Evolutionary conservation across 2,888 invertebrate genomes (phyloP), one percentile per base, ranked within the genome.

Genomic region (Meloe dianella): DNA sequence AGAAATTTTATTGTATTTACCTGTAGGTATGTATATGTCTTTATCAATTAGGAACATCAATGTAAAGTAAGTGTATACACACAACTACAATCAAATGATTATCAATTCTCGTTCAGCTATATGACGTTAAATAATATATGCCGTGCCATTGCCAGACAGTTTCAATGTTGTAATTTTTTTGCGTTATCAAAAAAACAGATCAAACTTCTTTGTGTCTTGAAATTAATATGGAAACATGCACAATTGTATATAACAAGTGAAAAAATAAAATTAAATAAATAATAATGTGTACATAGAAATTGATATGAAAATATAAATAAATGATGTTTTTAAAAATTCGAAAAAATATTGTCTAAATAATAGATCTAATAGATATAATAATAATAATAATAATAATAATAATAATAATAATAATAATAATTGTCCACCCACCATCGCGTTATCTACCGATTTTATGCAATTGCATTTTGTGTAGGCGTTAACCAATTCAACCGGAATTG

Each of bases 391-490:
- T 47, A 47, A 47, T 20, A 20, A 17, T 47, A 17, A 47, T 47
- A 47, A 47, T 47, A 20, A 8, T 47, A 9, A 20, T 1, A 47
- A 47, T 47, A 12, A n/a, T 41, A 17, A 27, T 41, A 17, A 41
- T 54, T 54, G 54, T 24, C 22, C 54, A 54, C 5, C 54, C 27
- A 54, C 54, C 54, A 54, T 27, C 27, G 27, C 5, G 27, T n/a
- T 27, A n/a, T n/a, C n/a, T n/a, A 27, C 10, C n/a, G 14, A 22
- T 22, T 54, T 12, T 24, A 54, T 69, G 67, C 72, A 73, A 73
- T 71, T 74, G 71, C 70, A 61, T 30, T 66, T 61, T 57, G 65
- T 61, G 71, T 65, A 66, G 75, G 76, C 72, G 74, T 68, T 64
- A 57, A 62, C 72, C 35, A 60, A 63, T 54, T 54, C 60, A 56